Conservation (phyloP, 2,888 invertebrate genomes). For the Melanchra persicariae region DNA sequence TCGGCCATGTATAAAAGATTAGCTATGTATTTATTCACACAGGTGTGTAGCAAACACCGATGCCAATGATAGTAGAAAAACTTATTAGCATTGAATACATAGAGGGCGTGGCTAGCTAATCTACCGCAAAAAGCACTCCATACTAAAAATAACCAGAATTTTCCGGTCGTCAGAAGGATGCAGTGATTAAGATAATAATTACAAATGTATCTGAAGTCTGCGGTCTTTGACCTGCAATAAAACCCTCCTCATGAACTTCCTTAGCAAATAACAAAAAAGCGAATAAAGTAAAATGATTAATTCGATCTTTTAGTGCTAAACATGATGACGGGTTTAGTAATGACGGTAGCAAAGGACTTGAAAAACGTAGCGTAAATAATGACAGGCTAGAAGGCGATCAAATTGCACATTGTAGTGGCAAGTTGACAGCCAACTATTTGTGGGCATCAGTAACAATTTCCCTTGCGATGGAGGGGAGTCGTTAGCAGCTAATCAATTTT, state of each 20-base stretch:
- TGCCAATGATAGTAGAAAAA: slow-evolving; percentile 38
- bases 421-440: slow-evolving; percentile 44
- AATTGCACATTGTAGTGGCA: slow-evolving; percentile 48
- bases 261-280: slow-evolving; percentile 2
- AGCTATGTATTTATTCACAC: slow-evolving; percentile 60
- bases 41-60: slow-evolving; percentile 46
- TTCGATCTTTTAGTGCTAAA: slow-evolving; percentile 15
- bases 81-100: slow-evolving; percentile 59
- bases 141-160: slow-evolving; percentile 38
- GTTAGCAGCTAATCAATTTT: slow-evolving; percentile 49
- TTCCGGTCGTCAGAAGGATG: slow-evolving; percentile 18
- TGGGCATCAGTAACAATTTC: slow-evolving; percentile 30
- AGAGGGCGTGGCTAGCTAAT: slow-evolving; percentile 37
- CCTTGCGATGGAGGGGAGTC: slow-evolving; percentile 17
- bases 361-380: slow-evolving; percentile 46
- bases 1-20: slow-evolving; percentile 42
- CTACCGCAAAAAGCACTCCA: slow-evolving; percentile 32
- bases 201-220: slow-evolving; percentile 8
- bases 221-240: slow-evolving; percentile 22
- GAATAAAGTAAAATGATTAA: slow-evolving; percentile 8
- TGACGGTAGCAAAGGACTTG: slow-evolving; percentile 31
- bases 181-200: slow-evolving; percentile 38
- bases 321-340: slow-evolving; percentile 29
- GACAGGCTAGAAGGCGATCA: slow-evolving; percentile 20
- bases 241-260: not conserved